Evolutionary conservation across 2,113 vertebrate genomes (phyloP).

Genomic region (Coptodon bakossiorum): DNA sequence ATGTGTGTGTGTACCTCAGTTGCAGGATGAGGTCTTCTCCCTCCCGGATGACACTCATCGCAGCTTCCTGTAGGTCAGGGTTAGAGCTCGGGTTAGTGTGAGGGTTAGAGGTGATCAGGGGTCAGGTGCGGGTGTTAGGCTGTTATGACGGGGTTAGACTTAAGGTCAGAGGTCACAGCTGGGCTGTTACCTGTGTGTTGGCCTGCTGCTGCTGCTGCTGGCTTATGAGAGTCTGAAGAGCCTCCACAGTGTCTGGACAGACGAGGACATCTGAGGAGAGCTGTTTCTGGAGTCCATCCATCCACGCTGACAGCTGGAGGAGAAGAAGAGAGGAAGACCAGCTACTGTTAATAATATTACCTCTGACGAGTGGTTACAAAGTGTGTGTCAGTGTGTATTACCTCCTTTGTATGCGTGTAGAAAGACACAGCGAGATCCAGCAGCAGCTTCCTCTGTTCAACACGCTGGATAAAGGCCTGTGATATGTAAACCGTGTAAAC

Average conservation of each 20-base stretch:
- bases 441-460: constrained; percentile 66
- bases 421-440: constrained; percentile 67
- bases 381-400: neutral
- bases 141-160: constrained; percentile 16
- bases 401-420: constrained; percentile 70
- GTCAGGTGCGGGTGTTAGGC: neutral
- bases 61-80: constrained; percentile 61
- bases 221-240: constrained; percentile 58
- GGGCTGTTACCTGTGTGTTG: constrained; percentile 60
- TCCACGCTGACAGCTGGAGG: constrained; percentile 59
- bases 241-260: constrained; percentile 53
- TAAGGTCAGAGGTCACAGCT: neutral
- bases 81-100: constrained; percentile 39
- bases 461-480: constrained; percentile 64
- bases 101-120: neutral
- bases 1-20: constrained; percentile 51
- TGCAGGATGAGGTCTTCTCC: constrained; percentile 71
- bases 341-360: neutral
- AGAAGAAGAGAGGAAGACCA: neutral
- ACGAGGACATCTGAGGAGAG: constrained; percentile 42
- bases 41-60: constrained; percentile 68
- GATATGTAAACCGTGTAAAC: neutral
- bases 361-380: neutral
- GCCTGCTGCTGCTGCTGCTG: constrained; percentile 68
- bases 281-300: constrained; percentile 70